Percentiles rank a stretch among this genome's conserved stretches.
Evolutionary conservation across 2,888 invertebrate species (phyloP).

Genomic region (Rhagonycha lutea): DNA sequence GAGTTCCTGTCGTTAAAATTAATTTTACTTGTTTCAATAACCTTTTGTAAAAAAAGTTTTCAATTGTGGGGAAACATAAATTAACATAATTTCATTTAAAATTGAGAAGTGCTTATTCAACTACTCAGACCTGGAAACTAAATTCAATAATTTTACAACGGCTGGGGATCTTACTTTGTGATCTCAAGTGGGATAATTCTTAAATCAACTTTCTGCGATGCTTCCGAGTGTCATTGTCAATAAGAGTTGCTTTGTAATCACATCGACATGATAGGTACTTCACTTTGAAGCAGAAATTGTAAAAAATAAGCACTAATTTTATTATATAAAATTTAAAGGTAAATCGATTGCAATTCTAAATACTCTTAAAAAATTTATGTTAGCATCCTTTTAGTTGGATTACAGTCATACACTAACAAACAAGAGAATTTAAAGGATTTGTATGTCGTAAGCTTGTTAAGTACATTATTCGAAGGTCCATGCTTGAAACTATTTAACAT

Average conservation of each 20-base stretch:
- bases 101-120: not conserved
- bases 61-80: not conserved
- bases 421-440: not conserved
- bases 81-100: not conserved
- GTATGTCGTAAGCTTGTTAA: not conserved
- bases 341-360: not conserved
- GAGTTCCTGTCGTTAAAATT: no score
- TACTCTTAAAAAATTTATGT: not conserved
- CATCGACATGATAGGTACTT: not conserved
- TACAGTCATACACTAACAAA: not conserved
- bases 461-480: not conserved
- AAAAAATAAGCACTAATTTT: not conserved
- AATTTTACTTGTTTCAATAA: no score
- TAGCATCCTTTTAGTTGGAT: not conserved
- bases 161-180: not conserved
- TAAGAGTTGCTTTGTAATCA: not conserved
- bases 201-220: not conserved
- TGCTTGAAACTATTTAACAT: not conserved
- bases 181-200: not conserved
- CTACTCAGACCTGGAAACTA: not conserved
- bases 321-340: not conserved
- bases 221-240: not conserved
- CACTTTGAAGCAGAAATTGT: not conserved
- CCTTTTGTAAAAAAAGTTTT: not conserved
- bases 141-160: not conserved